phyloP scores from a whole-genome alignment of 2,797 vertebrate genomes.

The Argentina silus region DNA sequence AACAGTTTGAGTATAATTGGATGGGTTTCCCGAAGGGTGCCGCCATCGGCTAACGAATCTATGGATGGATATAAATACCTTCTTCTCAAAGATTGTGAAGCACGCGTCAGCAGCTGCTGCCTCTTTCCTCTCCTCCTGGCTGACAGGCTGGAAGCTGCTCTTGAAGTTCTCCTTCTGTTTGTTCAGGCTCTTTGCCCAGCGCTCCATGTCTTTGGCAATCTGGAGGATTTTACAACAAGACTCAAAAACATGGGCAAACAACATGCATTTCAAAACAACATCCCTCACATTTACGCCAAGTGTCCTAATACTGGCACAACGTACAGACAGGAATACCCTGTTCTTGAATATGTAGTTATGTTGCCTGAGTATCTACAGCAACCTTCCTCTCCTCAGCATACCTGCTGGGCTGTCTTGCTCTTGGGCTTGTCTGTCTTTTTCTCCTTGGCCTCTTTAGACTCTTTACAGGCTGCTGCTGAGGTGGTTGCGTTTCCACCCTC shows the following conservation, averaged over 20 bases:
- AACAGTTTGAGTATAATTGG: neutral
- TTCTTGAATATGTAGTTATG: neutral
- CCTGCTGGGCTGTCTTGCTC: slow-evolving; percentile 98
- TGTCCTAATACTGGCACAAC: neutral
- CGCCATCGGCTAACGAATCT: too few relatives aligned
- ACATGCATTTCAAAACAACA: neutral
- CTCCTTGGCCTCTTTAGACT: slow-evolving; percentile 91
- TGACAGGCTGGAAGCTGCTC: slow-evolving; percentile 93
- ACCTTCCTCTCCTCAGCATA: slow-evolving; percentile 40
- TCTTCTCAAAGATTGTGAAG: slow-evolving; percentile 96
- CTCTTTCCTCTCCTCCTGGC: slow-evolving; percentile 91
- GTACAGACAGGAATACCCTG: neutral
- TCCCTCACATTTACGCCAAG: neutral
- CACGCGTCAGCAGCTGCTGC: slow-evolving; percentile 96
- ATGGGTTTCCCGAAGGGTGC: neutral
- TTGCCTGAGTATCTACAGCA: neutral
- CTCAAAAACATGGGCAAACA: neutral
- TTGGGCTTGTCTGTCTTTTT: slow-evolving; percentile 98
- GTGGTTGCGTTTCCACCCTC: slow-evolving; percentile 51
- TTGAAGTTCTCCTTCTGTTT: slow-evolving; percentile 99
- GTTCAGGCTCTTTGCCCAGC: slow-evolving; percentile 99
- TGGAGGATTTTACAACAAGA: slow-evolving; percentile 52
- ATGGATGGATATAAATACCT: slow-evolving; percentile 76
- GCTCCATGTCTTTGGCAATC: slow-evolving; percentile 99
- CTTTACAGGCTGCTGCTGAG: slow-evolving; percentile 75